Evolutionary conservation across 2,113 vertebrate genomes (phyloP).

Genomic region (Sapayoa aenigma): DNA sequence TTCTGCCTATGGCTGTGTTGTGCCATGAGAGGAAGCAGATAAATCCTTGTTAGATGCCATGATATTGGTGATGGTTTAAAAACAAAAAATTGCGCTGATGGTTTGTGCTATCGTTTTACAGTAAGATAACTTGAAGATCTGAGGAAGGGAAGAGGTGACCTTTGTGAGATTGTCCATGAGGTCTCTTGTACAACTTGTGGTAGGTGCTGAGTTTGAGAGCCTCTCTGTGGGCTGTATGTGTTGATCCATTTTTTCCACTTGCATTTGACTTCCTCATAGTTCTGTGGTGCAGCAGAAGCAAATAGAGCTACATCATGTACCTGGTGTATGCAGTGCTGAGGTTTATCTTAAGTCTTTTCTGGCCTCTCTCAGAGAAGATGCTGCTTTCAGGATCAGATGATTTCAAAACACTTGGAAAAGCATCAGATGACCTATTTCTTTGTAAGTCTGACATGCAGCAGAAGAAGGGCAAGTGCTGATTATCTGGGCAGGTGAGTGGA

Average conservation of each 20-base stretch:
- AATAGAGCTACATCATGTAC: neutral
- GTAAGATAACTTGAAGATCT: neutral
- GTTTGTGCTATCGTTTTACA: neutral
- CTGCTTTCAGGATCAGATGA: neutral
- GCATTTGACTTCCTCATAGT: neutral
- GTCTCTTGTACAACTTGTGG: neutral
- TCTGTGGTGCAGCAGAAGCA: neutral
- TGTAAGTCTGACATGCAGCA: neutral
- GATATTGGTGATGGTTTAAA: neutral
- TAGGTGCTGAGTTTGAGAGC: neutral
- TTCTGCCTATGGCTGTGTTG: neutral
- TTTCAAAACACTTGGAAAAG: neutral
- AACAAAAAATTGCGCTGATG: neutral
- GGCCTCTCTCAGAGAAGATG: neutral
- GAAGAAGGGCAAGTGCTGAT: neutral
- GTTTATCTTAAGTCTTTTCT: neutral
- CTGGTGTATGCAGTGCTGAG: neutral
- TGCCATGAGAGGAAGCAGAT: neutral
- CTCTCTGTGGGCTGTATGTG: neutral
- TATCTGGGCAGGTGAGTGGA: neutral
- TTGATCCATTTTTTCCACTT: neutral
- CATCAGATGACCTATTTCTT: neutral
- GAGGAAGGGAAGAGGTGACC: neutral
- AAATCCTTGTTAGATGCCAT: neutral
- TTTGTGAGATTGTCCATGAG: neutral